Conservation (phyloP, 2,113 vertebrate species). For the Bubo blakistoni region DNA sequence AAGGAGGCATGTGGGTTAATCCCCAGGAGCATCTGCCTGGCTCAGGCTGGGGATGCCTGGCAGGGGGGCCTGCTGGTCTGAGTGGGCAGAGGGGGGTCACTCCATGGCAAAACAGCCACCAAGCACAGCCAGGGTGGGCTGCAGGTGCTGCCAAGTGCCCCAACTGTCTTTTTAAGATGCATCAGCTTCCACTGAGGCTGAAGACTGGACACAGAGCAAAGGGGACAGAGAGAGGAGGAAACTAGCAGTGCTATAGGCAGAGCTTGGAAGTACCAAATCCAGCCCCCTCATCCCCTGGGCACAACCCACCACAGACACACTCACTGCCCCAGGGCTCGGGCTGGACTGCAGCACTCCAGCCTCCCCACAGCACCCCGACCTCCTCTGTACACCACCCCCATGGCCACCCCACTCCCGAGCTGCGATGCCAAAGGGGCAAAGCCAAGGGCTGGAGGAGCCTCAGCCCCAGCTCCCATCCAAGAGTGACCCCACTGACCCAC, state of each 20-base stretch:
- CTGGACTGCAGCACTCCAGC: neutral
- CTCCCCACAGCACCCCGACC: neutral
- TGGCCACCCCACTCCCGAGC: accelerated
- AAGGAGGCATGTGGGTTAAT: neutral
- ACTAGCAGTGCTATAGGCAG: accelerated
- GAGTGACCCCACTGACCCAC: neutral
- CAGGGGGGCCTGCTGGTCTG: neutral
- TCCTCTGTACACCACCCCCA: neutral
- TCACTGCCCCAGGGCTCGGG: accelerated
- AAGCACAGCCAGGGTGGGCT: neutral
- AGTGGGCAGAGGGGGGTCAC: accelerated
- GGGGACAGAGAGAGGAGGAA: neutral
- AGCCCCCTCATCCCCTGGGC: neutral
- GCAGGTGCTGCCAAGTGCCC: neutral
- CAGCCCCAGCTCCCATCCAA: accelerated
- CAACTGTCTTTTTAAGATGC: neutral
- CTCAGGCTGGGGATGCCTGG: neutral
- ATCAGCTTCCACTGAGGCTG: neutral
- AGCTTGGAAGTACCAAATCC: neutral
- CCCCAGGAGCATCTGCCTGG: neutral
- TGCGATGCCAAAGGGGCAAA: accelerated
- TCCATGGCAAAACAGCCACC: neutral
- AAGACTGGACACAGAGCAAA: accelerated
- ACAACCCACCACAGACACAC: neutral
- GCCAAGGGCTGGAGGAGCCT: neutral